phyloP scores from a whole-genome alignment of 53 echinoderm and acorn worm genomes.

The Glandiceps talaboti region DNA sequence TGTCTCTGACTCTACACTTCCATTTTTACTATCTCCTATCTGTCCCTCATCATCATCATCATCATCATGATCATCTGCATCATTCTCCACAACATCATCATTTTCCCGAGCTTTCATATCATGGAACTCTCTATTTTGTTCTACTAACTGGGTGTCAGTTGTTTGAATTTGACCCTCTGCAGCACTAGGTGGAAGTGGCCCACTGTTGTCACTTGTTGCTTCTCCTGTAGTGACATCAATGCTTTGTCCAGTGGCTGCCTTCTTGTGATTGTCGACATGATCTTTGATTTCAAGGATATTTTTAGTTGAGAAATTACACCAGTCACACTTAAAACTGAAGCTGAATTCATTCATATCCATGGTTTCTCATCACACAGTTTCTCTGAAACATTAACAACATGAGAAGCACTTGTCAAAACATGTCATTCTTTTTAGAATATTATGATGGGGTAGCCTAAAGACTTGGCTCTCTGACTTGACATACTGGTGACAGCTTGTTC shows the following conservation, averaged over 20 bases:
- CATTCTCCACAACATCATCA: not conserved
- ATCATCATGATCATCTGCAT: slow-evolving; percentile 1
- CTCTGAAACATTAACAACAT: too few relatives aligned
- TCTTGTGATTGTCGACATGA: slow-evolving; percentile 14
- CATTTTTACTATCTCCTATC: slow-evolving; percentile 8
- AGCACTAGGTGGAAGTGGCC: not conserved
- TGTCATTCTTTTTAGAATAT: too few relatives aligned
- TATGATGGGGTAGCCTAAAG: too few relatives aligned
- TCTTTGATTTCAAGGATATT: slow-evolving; percentile 49
- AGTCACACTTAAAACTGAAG: slow-evolving; percentile 63
- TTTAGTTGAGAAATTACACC: slow-evolving; percentile 51
- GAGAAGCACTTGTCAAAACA: too few relatives aligned
- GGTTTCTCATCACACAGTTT: too few relatives aligned
- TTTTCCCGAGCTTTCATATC: not conserved
- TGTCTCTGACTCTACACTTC: not conserved
- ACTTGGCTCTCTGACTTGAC: too few relatives aligned
- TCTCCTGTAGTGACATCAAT: slow-evolving; percentile 12
- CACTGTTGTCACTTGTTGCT: not conserved
- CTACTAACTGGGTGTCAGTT: not conserved
- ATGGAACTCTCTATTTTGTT: not conserved
- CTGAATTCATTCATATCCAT: not conserved
- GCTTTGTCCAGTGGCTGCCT: not conserved
- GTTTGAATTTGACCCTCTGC: not conserved
- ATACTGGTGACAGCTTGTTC: too few relatives aligned
- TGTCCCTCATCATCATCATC: not conserved